Evolutionary conservation across 1,140 invertebrate genomes (phyloP), one percentile per base, ranked within the genome.

Genomic region (Drosophila jambulina): DNA sequence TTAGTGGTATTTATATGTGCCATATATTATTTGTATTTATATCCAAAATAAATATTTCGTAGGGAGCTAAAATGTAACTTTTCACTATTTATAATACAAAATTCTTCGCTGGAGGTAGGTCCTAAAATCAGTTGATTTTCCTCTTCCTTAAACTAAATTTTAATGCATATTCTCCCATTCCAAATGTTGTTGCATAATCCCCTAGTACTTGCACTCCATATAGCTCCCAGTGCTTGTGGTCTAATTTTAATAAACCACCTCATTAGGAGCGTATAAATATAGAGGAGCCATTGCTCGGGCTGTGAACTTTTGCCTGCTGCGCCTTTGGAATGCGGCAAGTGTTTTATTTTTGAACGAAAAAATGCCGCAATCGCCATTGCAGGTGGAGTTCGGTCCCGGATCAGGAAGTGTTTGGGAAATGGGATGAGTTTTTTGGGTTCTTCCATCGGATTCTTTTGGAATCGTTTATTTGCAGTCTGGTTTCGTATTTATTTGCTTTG

Each of bases 191-290:
- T 72, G 72, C 70, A 72, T 74, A 74, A 60, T 42, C 71, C 9
- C 40, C 15, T 15, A 12, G 48, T 48, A 56, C 60, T 59, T 21
- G 19, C 25, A 46, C 54, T 68, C 32, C 23, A 17, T 25, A 7
- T 23, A n/a, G 54, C 48, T 60, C 21, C 17, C 76, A 56, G 43
- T 54, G 19, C 21, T 62, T 79, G 19, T 51, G 32, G 58, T 45
- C 77, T 70, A 62, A 65, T 48, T 71, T 68, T 46, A 78, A 51
- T 65, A 62, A 51, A 68, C 74, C 80, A 75, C 45, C 68, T 63
- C 53, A 61, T 81, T 86, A 51, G 70, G 34, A 49, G 38, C 53
- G 4, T 72, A 65, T 78, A 75, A 78, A 86, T 85, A 86, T 85
- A 82, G 75, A 46, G 54, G 25, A 84, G 78, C 69, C 49, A 78